These are phyloP conservation scores for Amblyteles armatorius DNA, from an alignment of 2,888 invertebrate species.

Conservation along the genomic window DNA sequence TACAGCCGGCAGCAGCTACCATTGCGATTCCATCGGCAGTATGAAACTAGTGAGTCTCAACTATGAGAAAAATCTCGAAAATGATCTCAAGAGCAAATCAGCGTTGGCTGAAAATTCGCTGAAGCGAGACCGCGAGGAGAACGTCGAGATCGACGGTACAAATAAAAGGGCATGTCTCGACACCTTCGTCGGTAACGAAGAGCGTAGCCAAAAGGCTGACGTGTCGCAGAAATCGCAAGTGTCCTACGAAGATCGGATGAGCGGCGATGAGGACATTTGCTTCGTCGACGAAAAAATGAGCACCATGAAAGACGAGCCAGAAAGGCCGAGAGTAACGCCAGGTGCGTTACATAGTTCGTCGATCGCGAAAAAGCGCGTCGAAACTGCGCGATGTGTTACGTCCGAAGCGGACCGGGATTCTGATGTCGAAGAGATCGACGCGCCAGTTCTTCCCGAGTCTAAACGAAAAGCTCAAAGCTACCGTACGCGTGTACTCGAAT, in stretches of 20 bases:
- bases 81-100: background rate
- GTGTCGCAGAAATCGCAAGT: background rate
- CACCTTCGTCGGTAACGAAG: background rate
- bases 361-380: background rate
- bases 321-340: background rate
- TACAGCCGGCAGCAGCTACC: background rate
- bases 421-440: background rate
- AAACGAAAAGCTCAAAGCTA: background rate
- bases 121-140: slow-evolving; percentile 49
- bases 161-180: slow-evolving; percentile 31
- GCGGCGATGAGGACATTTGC: slow-evolving; percentile 24
- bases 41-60: slow-evolving; percentile 49
- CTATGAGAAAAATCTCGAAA: slow-evolving; percentile 15
- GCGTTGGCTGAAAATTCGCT: background rate
- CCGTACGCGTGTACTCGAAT: background rate
- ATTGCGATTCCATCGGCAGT: slow-evolving; percentile 26
- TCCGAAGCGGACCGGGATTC: background rate
- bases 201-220: background rate
- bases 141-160: background rate
- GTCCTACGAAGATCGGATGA: background rate
- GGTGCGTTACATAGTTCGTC: background rate
- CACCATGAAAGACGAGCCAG: background rate
- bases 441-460: background rate
- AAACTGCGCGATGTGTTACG: background rate
- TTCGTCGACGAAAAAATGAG: slow-evolving; percentile 11